Evolutionary conservation across 2,888 invertebrate genomes (phyloP).

Genomic region (Sarcophaga variegata): DNA sequence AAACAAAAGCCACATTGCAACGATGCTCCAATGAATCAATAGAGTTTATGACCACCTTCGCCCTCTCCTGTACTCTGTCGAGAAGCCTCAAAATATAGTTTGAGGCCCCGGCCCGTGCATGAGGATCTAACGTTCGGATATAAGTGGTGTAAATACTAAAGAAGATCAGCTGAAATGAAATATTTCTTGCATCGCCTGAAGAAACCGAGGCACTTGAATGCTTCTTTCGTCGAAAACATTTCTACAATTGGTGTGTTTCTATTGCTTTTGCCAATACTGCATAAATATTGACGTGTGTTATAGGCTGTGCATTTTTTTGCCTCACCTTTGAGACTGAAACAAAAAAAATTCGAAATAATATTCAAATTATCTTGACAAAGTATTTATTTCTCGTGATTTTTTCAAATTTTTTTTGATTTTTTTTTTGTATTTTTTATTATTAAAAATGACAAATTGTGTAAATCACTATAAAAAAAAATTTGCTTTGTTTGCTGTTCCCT

Average conservation of each 20-base stretch:
- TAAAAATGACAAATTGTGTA: conserved; percentile 51
- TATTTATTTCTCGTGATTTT: background rate
- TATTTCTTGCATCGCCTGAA: no score
- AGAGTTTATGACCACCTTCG: no score
- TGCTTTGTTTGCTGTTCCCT: background rate
- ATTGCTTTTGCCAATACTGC: background rate
- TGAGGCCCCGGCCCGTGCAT: fast-evolving
- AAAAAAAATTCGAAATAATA: background rate
- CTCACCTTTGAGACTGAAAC: background rate
- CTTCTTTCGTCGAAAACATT: no score
- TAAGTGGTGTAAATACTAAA: no score
- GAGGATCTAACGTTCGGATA: no score
- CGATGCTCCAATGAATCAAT: no score
- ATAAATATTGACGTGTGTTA: background rate
- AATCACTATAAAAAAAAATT: conserved; percentile 30
- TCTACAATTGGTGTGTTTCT: no score
- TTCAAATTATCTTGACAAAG: background rate
- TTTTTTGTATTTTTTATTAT: background rate
- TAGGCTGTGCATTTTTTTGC: background rate
- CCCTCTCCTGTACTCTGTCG: no score
- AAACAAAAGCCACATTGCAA: no score
- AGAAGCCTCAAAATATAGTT: no score
- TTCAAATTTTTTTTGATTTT: background rate
- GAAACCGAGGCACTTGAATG: no score
- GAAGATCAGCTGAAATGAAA: no score